Evolutionary conservation across 23 tunicate species (phyloP).

Genomic region (Ciona savignyi): DNA sequence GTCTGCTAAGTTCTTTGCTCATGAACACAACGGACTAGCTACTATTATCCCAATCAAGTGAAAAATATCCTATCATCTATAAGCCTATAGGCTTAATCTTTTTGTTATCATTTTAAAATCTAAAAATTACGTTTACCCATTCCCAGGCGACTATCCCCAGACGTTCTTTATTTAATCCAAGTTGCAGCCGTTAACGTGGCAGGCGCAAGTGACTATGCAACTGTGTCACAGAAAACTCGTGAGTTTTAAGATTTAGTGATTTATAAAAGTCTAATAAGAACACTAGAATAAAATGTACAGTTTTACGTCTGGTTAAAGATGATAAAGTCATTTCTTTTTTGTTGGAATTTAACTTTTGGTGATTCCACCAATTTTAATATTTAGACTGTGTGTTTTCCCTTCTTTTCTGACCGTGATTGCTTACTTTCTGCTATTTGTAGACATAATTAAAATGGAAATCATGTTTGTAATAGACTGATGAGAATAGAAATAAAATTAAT

Average conservation of each 20-base stretch:
- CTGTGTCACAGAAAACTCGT: constrained; percentile 57
- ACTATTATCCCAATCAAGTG: neutral
- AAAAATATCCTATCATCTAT: neutral
- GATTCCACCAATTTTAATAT: too few species aligned
- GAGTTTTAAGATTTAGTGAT: constrained; percentile 5
- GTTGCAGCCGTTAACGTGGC: constrained; percentile 75
- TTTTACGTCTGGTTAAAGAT: too few species aligned
- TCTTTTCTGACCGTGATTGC: too few species aligned
- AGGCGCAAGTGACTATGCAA: constrained; percentile 37
- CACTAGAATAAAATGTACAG: too few species aligned
- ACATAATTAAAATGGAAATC: too few species aligned
- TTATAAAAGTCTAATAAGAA: neutral
- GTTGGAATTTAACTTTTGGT: too few species aligned
- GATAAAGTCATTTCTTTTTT: too few species aligned
- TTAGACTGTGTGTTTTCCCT: too few species aligned
- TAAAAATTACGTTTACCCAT: neutral
- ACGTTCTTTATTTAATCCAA: constrained; percentile 48
- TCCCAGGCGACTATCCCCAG: constrained; percentile 56
- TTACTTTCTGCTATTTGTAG: too few species aligned
- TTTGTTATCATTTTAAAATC: neutral
- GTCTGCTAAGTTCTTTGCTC: neutral
- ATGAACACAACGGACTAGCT: neutral
- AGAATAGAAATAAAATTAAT: too few species aligned
- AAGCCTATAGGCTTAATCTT: neutral
- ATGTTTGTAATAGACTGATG: too few species aligned